These are phyloP conservation scores for Danionella dracula DNA, from an alignment of 2,797 vertebrate species.

Conservation along the genomic window DNA sequence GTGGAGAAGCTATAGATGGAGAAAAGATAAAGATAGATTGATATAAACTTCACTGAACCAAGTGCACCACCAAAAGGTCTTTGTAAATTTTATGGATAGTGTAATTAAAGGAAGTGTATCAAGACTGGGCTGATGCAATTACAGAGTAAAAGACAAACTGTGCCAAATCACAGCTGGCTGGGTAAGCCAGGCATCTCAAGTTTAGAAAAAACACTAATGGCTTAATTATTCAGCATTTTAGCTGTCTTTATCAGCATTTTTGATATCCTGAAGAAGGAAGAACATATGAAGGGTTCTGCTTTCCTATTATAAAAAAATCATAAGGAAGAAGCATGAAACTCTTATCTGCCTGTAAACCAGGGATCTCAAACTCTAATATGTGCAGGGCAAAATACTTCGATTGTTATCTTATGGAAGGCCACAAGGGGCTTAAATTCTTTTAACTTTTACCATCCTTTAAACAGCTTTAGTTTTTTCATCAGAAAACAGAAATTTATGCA, in stretches of 20 bases:
- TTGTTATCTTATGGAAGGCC: too few relatives aligned
- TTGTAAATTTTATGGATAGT: constrained; percentile 65
- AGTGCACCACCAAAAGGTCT: constrained; percentile 65
- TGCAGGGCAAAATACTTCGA: too few relatives aligned
- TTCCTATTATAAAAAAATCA: too few relatives aligned
- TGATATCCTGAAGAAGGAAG: neutral
- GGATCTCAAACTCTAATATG: too few relatives aligned
- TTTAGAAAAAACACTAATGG: too few relatives aligned
- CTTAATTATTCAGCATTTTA: neutral
- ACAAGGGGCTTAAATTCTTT: too few relatives aligned
- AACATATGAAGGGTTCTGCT: too few relatives aligned
- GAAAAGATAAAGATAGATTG: constrained; percentile 44
- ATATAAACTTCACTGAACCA: constrained; percentile 68
- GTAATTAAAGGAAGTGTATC: constrained; percentile 57
- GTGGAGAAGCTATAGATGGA: constrained; percentile 58
- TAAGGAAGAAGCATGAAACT: too few relatives aligned
- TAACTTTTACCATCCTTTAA: too few relatives aligned
- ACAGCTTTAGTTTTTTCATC: too few relatives aligned
- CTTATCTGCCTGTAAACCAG: too few relatives aligned
- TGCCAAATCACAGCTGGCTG: constrained; percentile 49
- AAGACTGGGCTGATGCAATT: constrained; percentile 57
- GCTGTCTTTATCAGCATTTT: neutral
- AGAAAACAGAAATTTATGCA: too few relatives aligned
- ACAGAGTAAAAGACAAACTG: constrained; percentile 53
- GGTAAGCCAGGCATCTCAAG: neutral